Percentiles rank a stretch among this genome's conserved stretches.
Evolutionary conservation across 37 sponge, comb jelly and placozoan species (phyloP).

Genomic region (Amphimedon queenslandica): DNA sequence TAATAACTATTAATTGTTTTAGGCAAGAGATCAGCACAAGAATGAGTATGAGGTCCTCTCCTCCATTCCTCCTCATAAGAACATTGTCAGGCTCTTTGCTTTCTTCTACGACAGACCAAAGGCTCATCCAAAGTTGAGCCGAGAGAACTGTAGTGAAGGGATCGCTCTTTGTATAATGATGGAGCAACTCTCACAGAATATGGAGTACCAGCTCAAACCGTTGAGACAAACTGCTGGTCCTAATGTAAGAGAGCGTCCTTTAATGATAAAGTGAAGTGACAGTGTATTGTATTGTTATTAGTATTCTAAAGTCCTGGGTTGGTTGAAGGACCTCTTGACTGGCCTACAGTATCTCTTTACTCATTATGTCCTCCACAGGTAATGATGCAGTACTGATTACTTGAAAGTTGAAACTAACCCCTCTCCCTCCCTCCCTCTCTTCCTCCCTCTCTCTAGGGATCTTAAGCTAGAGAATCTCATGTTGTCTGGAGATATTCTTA

Average conservation of each 20-base stretch:
- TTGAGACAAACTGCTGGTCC: constrained; percentile 42
- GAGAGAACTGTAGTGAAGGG: neutral
- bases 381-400: neutral
- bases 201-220: constrained; percentile 40
- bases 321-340: constrained; percentile 55
- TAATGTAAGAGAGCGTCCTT: constrained; percentile 20
- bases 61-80: constrained; percentile 68
- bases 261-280: neutral
- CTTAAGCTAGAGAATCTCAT: constrained; percentile 80
- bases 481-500: constrained; percentile 22
- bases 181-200: constrained; percentile 51
- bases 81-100: constrained; percentile 84
- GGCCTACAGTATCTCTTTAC: constrained; percentile 59
- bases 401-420: neutral
- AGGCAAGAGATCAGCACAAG: constrained; percentile 56
- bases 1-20: neutral
- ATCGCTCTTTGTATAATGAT: constrained; percentile 79
- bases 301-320: constrained; percentile 41
- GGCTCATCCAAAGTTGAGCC: constrained; percentile 21
- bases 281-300: constrained; percentile 8
- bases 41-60: constrained; percentile 85
- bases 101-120: constrained; percentile 80
- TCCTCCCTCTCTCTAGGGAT: constrained; percentile 30
- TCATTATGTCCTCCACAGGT: constrained; percentile 22
- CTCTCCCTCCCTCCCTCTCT: too few relatives aligned